Evolutionary conservation across 2,888 invertebrate species (phyloP).

Genomic region (Caenorhabditis japonica): DNA sequence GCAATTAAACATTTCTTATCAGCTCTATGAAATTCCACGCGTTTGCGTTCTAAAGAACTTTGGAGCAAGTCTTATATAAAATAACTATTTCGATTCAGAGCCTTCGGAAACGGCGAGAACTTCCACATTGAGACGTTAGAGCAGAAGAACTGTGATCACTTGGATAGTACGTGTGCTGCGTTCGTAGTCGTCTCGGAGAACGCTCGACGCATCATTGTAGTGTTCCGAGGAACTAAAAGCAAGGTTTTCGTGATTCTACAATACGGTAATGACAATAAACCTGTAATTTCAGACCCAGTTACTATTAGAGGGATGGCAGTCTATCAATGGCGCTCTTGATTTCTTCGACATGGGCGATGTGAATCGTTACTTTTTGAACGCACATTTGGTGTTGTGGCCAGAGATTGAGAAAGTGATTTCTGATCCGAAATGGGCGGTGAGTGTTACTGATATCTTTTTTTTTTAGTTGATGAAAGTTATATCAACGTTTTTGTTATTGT

Average conservation of each 20-base stretch:
- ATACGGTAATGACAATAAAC: not conserved
- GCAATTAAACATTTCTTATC: too few relatives aligned
- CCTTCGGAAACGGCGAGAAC: constrained; percentile 41
- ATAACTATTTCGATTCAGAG: constrained; percentile 19
- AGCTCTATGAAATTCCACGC: too few relatives aligned
- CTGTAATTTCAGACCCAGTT: constrained; percentile 60
- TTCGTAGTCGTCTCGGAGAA: constrained; percentile 64
- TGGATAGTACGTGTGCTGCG: constrained; percentile 66
- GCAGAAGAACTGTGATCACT: constrained; percentile 59
- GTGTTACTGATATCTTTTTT: too few relatives aligned
- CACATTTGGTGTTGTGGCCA: constrained; percentile 71
- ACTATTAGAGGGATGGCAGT: constrained; percentile 69
- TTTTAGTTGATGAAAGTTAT: too few relatives aligned
- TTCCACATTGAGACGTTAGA: constrained; percentile 43
- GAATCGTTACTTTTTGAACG: constrained; percentile 70
- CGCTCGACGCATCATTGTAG: constrained; percentile 61
- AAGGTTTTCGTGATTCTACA: constrained; percentile 19
- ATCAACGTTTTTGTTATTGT: too few relatives aligned
- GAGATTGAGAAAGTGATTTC: constrained; percentile 62
- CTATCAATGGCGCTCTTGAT: constrained; percentile 63
- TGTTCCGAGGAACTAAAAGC: constrained; percentile 67
- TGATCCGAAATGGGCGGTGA: constrained; percentile 62
- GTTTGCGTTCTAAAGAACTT: not conserved
- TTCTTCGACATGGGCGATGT: constrained; percentile 74
- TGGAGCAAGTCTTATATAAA: not conserved